phyloP scores from a whole-genome alignment of 1,140 invertebrate species.

The Bombus impatiens region DNA sequence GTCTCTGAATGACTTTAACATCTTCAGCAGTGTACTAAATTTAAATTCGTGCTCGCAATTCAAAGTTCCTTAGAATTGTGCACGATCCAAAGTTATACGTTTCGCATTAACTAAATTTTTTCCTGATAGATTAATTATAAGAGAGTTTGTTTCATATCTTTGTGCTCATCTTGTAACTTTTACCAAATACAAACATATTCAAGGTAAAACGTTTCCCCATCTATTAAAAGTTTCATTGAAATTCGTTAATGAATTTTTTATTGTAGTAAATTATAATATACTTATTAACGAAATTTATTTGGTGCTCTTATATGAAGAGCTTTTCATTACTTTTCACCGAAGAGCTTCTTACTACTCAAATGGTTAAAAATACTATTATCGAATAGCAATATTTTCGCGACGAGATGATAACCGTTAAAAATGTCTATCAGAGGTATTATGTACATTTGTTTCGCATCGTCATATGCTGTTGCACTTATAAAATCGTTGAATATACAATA shows the following conservation, averaged over 20 bases:
- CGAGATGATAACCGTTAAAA: not conserved
- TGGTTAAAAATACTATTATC: too few species aligned
- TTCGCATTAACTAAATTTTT: not conserved
- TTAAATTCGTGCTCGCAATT: not conserved
- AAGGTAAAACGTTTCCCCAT: not conserved
- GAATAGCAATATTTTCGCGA: not conserved
- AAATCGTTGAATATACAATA: not conserved
- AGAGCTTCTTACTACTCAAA: too few species aligned
- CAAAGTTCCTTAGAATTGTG: not conserved
- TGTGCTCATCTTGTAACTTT: too few species aligned
- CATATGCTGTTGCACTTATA: constrained; percentile 4
- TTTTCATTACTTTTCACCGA: too few species aligned
- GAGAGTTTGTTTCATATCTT: too few species aligned
- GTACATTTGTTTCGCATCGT: too few species aligned
- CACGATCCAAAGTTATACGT: not conserved
- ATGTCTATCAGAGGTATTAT: not conserved
- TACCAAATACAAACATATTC: too few species aligned
- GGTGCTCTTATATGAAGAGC: not conserved
- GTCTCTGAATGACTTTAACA: not conserved
- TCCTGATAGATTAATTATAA: not conserved
- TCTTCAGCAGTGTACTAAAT: not conserved
- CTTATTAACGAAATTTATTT: not conserved
- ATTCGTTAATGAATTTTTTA: not conserved
- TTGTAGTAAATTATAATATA: not conserved
- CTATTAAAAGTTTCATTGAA: not conserved